A percentile compares a stretch with the other conserved stretches of the same genome.
phyloP scores from a whole-genome alignment of 1,140 invertebrate genomes.

The Tetragonula clypearis region DNA sequence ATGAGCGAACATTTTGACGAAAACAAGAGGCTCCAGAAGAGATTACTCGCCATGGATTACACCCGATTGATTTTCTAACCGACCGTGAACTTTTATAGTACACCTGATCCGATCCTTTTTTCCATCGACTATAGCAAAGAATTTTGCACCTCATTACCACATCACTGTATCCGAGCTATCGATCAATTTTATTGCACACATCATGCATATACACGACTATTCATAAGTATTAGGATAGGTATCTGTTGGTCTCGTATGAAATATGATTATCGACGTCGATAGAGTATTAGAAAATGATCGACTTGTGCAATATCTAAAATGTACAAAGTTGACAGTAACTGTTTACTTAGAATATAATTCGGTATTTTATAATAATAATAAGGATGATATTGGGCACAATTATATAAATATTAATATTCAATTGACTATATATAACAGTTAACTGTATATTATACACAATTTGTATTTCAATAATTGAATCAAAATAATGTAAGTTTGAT shows the following conservation, averaged over 20 bases:
- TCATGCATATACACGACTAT: not conserved
- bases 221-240: no score
- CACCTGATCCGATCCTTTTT: not conserved
- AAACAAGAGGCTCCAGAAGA: not conserved
- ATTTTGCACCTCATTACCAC: constrained; percentile 16
- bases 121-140: not conserved
- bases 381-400: not conserved
- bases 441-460: not conserved
- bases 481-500: not conserved
- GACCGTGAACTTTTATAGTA: not conserved
- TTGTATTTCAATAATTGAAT: not conserved
- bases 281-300: no score
- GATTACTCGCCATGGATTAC: not conserved
- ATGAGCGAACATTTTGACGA: not conserved
- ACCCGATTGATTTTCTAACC: not conserved
- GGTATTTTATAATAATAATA: no score
- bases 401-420: no score
- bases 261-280: no score
- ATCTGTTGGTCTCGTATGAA: no score
- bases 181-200: not conserved
- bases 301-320: no score
- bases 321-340: no score
- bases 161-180: not conserved
- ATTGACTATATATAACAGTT: no score
- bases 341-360: no score